Evolutionary conservation across 2,113 vertebrate species (phyloP).

Genomic region (Leptobrachium leishanense): DNA sequence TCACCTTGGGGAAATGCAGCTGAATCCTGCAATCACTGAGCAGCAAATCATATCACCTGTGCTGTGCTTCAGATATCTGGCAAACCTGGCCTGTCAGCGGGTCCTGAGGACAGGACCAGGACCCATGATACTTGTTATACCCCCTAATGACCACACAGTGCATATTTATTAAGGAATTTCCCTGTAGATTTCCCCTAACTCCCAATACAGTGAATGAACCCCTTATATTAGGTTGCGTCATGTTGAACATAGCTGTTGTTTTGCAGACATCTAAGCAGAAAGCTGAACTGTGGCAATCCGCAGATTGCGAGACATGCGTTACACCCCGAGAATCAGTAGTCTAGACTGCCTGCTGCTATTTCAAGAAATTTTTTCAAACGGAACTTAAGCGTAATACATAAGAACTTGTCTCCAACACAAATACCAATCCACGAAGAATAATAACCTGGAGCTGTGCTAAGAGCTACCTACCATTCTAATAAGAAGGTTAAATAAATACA

Average conservation of each 20-base stretch:
- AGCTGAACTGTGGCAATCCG: background rate
- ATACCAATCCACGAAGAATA: background rate
- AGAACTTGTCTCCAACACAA: background rate
- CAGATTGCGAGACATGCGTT: background rate
- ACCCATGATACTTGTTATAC: too few relatives aligned
- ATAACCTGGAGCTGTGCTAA: background rate
- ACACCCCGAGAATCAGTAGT: constrained; percentile 1
- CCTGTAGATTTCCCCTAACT: too few relatives aligned
- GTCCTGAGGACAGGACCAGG: too few relatives aligned
- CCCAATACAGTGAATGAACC: too few relatives aligned
- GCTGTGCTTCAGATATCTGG: too few relatives aligned
- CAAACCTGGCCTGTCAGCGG: too few relatives aligned
- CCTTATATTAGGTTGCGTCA: background rate
- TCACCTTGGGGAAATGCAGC: too few relatives aligned
- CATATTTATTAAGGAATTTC: too few relatives aligned
- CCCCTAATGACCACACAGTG: background rate
- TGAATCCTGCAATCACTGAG: too few relatives aligned
- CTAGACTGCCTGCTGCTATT: constrained; percentile 7
- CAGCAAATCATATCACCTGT: too few relatives aligned
- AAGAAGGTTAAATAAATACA: too few relatives aligned
- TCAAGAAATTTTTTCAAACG: background rate
- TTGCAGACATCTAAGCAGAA: background rate
- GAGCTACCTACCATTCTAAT: too few relatives aligned
- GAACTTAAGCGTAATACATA: background rate
- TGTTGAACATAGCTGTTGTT: background rate